A percentile compares a stretch with the other conserved stretches of the same genome.
phyloP scores from a whole-genome alignment of 1,140 invertebrate species.

The Patella vulgata region DNA sequence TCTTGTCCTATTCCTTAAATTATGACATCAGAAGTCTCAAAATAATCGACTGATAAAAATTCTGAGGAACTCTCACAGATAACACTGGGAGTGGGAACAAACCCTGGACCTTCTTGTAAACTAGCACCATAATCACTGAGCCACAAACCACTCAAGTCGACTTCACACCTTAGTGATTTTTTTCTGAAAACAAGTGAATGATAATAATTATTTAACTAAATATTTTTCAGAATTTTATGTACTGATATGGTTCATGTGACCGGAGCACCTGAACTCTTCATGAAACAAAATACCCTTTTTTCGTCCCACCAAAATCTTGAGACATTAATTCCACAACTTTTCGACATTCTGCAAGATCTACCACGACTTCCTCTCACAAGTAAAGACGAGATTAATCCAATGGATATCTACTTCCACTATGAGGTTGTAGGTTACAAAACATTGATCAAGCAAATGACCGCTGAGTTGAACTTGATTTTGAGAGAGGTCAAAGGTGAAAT shows the following conservation, averaged over 20 bases:
- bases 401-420: constrained; percentile 53
- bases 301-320: neutral
- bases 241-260: constrained; percentile 56
- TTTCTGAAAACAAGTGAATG: no score
- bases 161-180: no score
- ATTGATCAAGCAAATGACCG: constrained; percentile 38
- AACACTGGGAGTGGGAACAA: no score
- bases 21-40: no score
- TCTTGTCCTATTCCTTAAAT: no score
- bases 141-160: no score
- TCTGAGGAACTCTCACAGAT: no score
- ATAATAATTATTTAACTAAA: no score
- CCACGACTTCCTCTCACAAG: constrained; percentile 47
- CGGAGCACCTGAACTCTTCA: constrained; percentile 56
- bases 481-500: constrained; percentile 41
- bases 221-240: constrained; percentile 42
- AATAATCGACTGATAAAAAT: no score
- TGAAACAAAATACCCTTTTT: neutral
- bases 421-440: constrained; percentile 49
- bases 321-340: constrained; percentile 14
- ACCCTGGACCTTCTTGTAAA: no score
- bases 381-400: constrained; percentile 49
- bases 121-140: no score
- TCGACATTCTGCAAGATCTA: constrained; percentile 36
- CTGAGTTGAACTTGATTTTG: constrained; percentile 46